These are phyloP conservation scores for Acanthosoma haemorrhoidale DNA, from an alignment of 2,888 invertebrate species.

Conservation along the genomic window DNA sequence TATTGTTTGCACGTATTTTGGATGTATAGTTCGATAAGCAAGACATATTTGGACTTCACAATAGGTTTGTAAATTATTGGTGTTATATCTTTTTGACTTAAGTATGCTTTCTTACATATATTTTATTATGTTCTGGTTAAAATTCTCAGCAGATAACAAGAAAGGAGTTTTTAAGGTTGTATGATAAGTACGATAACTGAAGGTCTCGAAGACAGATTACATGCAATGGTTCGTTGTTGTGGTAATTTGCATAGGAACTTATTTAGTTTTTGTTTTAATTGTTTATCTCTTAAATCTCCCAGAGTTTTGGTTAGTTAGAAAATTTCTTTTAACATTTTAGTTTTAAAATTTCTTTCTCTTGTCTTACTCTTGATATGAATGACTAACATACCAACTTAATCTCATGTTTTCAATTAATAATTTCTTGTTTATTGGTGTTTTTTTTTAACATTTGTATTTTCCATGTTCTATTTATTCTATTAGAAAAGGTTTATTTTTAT, in stretches of 20 bases:
- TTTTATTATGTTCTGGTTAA: constrained; percentile 10
- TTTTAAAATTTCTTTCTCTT: not conserved
- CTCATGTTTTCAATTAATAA: too few species aligned
- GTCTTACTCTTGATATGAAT: too few species aligned
- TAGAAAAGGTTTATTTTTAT: too few species aligned
- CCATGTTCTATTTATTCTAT: too few species aligned
- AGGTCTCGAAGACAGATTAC: not conserved
- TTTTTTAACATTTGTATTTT: too few species aligned
- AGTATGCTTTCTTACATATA: not conserved
- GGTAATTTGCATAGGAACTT: constrained; percentile 10
- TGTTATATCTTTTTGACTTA: not conserved
- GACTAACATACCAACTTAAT: too few species aligned
- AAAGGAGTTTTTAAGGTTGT: constrained; percentile 12
- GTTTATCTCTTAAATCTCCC: constrained; percentile 1
- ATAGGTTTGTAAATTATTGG: constrained; percentile 9
- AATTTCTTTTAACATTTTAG: not conserved
- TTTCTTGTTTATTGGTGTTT: too few species aligned
- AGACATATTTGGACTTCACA: constrained; percentile 1
- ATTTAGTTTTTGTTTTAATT: constrained; percentile 5
- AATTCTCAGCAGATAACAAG: constrained; percentile 5
- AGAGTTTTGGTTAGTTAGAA: not conserved
- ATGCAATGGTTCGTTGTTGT: constrained; percentile 10
- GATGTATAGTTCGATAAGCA: not conserved
- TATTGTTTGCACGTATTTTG: not conserved
- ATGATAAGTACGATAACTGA: constrained; percentile 2